Evolutionary conservation across 2,797 vertebrate species (phyloP).

Genomic region (Centropyge bicolor): DNA sequence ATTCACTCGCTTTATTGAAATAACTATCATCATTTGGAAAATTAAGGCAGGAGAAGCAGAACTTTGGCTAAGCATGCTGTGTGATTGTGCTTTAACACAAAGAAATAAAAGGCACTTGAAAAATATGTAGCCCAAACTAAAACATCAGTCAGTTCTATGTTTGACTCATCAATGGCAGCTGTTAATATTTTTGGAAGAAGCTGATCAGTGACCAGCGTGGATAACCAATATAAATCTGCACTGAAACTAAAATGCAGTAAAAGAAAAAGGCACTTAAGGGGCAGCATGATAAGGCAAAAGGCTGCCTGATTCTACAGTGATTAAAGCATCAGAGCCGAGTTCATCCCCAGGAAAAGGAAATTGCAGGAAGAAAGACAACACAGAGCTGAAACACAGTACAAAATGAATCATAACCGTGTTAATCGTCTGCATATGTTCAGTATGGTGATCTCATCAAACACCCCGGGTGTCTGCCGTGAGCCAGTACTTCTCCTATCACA

Average conservation of each 20-base stretch:
- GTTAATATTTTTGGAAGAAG: constrained; percentile 31
- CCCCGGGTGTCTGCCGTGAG: constrained; percentile 36
- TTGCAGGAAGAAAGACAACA: constrained; percentile 18
- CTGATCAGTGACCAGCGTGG: constrained; percentile 34
- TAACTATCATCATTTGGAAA: constrained; percentile 66
- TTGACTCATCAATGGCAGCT: constrained; percentile 26
- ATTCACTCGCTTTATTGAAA: constrained; percentile 78
- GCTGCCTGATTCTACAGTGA: constrained; percentile 17
- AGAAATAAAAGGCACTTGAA: constrained; percentile 70
- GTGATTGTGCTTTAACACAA: constrained; percentile 57
- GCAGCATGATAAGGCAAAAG: constrained; percentile 9
- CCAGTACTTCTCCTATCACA: constrained; percentile 11
- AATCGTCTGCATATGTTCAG: constrained; percentile 49
- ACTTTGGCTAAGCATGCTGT: constrained; percentile 61
- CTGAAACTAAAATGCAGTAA: constrained; percentile 28
- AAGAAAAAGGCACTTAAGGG: constrained; percentile 65
- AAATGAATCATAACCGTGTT: constrained; percentile 43
- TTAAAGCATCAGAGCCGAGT: constrained; percentile 25
- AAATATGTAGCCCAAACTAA: constrained; percentile 43
- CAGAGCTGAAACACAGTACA: constrained; percentile 22
- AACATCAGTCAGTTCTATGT: constrained; percentile 37
- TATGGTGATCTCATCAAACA: constrained; percentile 40
- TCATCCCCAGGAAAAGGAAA: constrained; percentile 26
- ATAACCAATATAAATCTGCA: constrained; percentile 36
- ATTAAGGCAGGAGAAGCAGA: constrained; percentile 57